phyloP scores from a whole-genome alignment of 2,113 vertebrate genomes.

The Heteronetta atricapilla region DNA sequence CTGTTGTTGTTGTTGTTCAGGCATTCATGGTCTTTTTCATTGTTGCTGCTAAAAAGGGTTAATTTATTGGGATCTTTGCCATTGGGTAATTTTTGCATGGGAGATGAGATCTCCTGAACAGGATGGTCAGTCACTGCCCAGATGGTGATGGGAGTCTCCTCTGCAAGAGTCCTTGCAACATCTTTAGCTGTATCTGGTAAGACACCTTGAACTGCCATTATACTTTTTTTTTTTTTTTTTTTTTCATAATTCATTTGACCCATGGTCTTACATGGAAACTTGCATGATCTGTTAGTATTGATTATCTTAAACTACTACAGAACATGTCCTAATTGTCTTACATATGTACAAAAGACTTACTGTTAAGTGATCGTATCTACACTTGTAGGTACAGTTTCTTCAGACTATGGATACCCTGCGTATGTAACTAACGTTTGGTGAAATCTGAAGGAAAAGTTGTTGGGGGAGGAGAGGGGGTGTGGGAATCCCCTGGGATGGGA shows the following conservation, averaged over 20 bases:
- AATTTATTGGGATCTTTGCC: neutral
- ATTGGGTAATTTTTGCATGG: neutral
- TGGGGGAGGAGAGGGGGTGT: no score
- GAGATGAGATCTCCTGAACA: neutral
- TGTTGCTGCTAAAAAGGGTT: neutral
- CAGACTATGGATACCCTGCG: neutral
- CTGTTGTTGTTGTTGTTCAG: neutral
- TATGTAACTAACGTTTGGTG: neutral
- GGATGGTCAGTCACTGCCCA: neutral
- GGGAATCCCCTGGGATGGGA: neutral
- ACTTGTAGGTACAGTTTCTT: neutral
- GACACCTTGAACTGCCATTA: neutral
- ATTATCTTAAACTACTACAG: neutral
- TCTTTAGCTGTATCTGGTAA: neutral
- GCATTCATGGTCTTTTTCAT: neutral
- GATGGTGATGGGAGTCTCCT: neutral
- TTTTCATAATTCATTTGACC: neutral
- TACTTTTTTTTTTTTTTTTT: neutral
- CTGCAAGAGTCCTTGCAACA: neutral
- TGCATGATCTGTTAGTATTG: neutral
- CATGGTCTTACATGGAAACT: neutral
- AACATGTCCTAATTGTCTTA: neutral
- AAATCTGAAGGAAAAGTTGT: accelerated
- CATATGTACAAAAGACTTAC: neutral
- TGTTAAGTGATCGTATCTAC: neutral